These are phyloP conservation scores for Cryptosula pallasiana DNA, from an alignment of 2,888 invertebrate genomes.

Conservation along the genomic window DNA sequence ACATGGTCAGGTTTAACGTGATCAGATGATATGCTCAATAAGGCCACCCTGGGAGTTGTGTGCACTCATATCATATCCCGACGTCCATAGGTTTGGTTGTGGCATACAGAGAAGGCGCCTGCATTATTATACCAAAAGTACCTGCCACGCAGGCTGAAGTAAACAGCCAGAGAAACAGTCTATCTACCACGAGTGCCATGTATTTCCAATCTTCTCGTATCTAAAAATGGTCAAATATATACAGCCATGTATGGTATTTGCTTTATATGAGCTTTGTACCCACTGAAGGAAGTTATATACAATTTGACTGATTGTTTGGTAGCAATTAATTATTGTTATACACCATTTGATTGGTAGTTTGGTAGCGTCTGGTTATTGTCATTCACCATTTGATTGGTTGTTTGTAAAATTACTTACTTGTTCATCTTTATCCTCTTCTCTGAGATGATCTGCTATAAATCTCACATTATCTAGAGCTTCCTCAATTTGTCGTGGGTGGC, in stretches of 20 bases:
- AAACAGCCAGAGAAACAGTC: conserved; percentile 27
- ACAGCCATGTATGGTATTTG: too few relatives aligned
- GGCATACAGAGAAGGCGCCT: conserved; percentile 82
- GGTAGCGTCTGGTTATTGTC: too few relatives aligned
- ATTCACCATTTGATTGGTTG: too few relatives aligned
- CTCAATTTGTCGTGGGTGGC: conserved; percentile 67
- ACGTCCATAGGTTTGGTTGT: conserved; percentile 63
- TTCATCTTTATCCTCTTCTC: conserved; percentile 90
- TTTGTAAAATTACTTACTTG: conserved; percentile 65
- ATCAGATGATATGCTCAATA: too few relatives aligned
- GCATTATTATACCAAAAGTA: conserved; percentile 68
- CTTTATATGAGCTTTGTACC: too few relatives aligned
- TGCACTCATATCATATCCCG: background rate
- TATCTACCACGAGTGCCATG: conserved; percentile 31
- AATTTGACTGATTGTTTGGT: too few relatives aligned
- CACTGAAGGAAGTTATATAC: too few relatives aligned
- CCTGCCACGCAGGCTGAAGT: conserved; percentile 31
- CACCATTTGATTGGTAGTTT: too few relatives aligned
- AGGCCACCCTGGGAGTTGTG: too few relatives aligned
- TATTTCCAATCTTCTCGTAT: conserved; percentile 27
- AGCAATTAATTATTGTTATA: too few relatives aligned
- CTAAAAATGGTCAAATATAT: too few relatives aligned
- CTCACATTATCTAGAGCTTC: conserved; percentile 89
- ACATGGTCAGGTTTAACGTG: too few relatives aligned
- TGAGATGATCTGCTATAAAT: conserved; percentile 95